A percentile compares a stretch with the other conserved stretches of the same genome.
Conservation (phyloP, 2,113 vertebrate species). For the Anolis sagrei region DNA sequence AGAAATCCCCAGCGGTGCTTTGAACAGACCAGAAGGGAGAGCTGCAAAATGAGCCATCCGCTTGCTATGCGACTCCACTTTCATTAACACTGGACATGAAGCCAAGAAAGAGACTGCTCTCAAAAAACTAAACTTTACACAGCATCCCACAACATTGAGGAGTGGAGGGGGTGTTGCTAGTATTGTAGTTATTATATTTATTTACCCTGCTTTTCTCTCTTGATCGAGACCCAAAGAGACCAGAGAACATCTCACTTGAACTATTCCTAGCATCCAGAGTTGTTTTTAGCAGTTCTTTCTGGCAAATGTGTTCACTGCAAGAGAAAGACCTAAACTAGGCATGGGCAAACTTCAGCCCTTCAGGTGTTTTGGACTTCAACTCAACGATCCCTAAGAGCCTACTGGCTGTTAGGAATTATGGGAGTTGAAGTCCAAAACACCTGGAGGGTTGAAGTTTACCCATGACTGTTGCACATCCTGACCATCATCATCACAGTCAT, state of each 20-base stretch:
- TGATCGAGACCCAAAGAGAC: too few species aligned
- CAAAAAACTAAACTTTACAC: conserved; percentile 32
- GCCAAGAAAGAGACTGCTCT: conserved; percentile 37
- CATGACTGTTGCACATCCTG: too few species aligned
- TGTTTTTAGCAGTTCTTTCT: not conserved
- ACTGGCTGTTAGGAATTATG: not conserved
- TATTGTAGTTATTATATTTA: too few species aligned
- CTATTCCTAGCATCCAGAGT: too few species aligned
- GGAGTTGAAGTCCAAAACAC: too few species aligned
- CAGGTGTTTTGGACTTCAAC: not conserved
- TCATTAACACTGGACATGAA: conserved; percentile 36
- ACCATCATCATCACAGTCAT: too few species aligned
- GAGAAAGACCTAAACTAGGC: not conserved
- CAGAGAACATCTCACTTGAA: too few species aligned
- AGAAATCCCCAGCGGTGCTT: accelerated
- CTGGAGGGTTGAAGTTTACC: too few species aligned
- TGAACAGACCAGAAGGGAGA: not conserved
- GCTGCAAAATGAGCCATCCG: not conserved
- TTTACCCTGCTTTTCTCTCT: too few species aligned
- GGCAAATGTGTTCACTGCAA: accelerated
- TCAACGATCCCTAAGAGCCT: too few species aligned
- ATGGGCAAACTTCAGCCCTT: not conserved
- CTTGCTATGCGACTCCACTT: conserved; percentile 38
- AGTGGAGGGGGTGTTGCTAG: not conserved
- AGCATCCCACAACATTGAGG: conserved; percentile 29